A percentile compares a stretch with the other conserved stretches of the same genome.
phyloP scores from a whole-genome alignment of 2,888 invertebrate species.

The Dinocampus coccinellae region DNA sequence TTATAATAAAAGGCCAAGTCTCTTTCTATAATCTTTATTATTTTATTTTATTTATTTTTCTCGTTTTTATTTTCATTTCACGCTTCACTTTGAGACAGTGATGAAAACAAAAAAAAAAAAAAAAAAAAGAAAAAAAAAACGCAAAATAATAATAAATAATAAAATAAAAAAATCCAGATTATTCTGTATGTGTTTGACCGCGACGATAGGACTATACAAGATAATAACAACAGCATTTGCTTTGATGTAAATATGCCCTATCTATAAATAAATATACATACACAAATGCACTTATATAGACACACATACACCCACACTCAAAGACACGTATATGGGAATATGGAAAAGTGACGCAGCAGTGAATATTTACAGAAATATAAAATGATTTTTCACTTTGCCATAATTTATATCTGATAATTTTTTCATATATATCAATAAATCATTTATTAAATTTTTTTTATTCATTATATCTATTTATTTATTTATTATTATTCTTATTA shows the following conservation, averaged over 20 bases:
- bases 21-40: neutral
- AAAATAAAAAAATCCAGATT: neutral
- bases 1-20: neutral
- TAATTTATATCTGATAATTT: no score
- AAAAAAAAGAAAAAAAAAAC: no score
- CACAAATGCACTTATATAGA: neutral
- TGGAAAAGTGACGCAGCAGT: neutral
- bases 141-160: no score
- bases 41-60: neutral
- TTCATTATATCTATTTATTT: no score
- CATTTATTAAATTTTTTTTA: no score
- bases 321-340: no score
- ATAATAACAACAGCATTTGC: neutral
- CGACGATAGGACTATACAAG: neutral
- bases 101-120: no score
- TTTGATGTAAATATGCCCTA: neutral
- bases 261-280: neutral
- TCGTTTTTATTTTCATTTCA: neutral
- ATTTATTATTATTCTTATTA: no score
- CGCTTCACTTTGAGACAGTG: neutral
- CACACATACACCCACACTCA: no score
- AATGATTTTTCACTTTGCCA: neutral
- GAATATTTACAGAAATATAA: neutral
- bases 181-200: neutral
- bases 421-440: no score